phyloP scores from a whole-genome alignment of 2,888 invertebrate species.

The Tipula helvola region DNA sequence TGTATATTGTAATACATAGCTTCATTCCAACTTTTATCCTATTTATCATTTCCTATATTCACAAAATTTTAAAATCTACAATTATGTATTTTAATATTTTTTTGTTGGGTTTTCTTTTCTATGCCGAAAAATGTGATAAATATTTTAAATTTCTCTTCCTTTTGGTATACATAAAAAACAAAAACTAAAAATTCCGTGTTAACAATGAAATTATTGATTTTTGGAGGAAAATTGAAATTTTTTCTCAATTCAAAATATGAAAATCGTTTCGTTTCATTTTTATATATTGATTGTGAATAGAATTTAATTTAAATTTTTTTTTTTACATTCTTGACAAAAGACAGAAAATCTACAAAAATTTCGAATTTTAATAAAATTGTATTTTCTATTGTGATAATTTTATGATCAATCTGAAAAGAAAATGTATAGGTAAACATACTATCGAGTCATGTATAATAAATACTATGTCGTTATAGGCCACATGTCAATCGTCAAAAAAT shows the following conservation, averaged over 20 bases:
- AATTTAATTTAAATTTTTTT: neutral
- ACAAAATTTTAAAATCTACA: neutral
- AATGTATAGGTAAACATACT: neutral
- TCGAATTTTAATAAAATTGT: neutral
- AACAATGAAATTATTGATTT: neutral
- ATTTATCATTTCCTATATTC: neutral
- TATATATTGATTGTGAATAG: neutral
- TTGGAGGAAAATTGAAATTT: neutral
- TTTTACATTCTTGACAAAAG: neutral
- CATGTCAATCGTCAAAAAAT: neutral
- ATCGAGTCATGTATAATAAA: too few relatives aligned
- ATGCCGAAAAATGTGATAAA: neutral
- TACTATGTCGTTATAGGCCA: neutral
- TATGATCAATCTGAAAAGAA: neutral
- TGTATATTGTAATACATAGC: neutral
- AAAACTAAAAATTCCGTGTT: neutral
- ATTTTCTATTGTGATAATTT: neutral
- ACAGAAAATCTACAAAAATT: neutral
- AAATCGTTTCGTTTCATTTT: neutral
- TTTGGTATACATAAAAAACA: neutral
- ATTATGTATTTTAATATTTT: neutral
- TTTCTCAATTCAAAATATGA: neutral
- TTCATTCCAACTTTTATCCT: neutral
- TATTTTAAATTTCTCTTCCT: neutral
- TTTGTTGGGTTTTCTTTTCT: neutral